These are phyloP conservation scores for Synanthedon andrenaeformis DNA, from an alignment of 2,888 invertebrate genomes.

Conservation along the genomic window DNA sequence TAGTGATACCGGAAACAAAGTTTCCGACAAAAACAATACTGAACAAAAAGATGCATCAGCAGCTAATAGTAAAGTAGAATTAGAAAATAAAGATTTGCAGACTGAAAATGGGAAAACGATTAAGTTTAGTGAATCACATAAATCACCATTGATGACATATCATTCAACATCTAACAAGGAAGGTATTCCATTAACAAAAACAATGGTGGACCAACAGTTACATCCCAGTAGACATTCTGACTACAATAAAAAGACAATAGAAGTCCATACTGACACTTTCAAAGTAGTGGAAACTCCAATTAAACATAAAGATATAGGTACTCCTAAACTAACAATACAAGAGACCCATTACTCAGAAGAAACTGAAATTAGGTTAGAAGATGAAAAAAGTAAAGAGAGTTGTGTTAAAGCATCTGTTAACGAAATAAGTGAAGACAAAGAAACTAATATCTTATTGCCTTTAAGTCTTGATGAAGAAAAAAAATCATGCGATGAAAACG, in stretches of 20 bases:
- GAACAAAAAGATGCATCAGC: constrained; percentile 21
- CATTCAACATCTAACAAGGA: constrained; percentile 63
- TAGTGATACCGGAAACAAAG: constrained; percentile 32
- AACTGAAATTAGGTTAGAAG: too few relatives aligned
- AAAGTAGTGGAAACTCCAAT: constrained; percentile 22
- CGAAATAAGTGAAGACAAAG: too few relatives aligned
- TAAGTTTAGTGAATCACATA: constrained; percentile 52
- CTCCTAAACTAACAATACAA: too few relatives aligned
- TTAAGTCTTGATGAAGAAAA: too few relatives aligned
- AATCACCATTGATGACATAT: constrained; percentile 57
- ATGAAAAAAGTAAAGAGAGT: too few relatives aligned
- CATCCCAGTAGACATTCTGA: constrained; percentile 57
- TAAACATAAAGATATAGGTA: constrained; percentile 11
- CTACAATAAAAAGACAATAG: constrained; percentile 57
- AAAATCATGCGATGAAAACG: too few relatives aligned
- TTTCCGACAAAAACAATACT: constrained; percentile 23
- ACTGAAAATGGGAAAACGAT: constrained; percentile 43
- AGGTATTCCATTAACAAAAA: constrained; percentile 56
- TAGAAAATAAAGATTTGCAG: constrained; percentile 23
- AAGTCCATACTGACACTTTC: constrained; percentile 50
- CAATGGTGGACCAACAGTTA: constrained; percentile 56
- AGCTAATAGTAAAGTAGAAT: constrained; percentile 18
- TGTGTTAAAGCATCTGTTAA: background rate
- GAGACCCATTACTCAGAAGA: background rate
- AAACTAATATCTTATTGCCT: too few relatives aligned